Base-by-base conservation (phyloP, 2,888 invertebrate genomes). In the Drosophila infuscata region DNA sequence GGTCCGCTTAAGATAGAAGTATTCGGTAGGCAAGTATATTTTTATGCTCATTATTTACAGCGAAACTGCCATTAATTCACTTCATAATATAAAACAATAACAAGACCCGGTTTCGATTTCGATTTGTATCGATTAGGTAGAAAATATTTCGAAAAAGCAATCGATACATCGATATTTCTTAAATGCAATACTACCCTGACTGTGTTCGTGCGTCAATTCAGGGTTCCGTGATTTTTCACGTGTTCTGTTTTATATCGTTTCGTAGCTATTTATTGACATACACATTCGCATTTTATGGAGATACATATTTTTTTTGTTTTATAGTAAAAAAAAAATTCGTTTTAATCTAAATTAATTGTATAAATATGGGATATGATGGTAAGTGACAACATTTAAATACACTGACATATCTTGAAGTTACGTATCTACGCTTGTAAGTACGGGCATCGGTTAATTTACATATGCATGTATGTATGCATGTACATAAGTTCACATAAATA, bases 21-120 rank as follows among this genome's bases (percentile, higher is more conserved):
- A 76, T 33, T 88, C 73, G 56, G 81, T 59, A 2, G 93, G 93
- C 32, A 93, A 69, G 76, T 92, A 93, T 74, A 93, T 89, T 73
- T 93, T 93, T 17, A 92, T 89, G 66, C 90, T 90, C 92, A 92
- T 92, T 32, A 29, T 74, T 61, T 43, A 70, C 20, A 32, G 4
- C 12, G 6, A 29, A 54, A 32, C 54, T 57, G 41, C 32, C 15
- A 61, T 29, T 33, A 52, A 29, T 54, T 35, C 29, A 65, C 20
- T 32, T 53, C 51, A 70, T 74, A 64, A 54, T 46, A 70, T 41
- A 54, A 69, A 67, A 57, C 48, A 64, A 65, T 58, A 67, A 57
- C 63, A 33, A 15, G 43, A 36, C 29, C 52, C 49, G 33, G 57
- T 32, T 33, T 35, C 25, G 25, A 20, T 41, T 25, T 46, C 29